Evolutionary conservation across 2,113 vertebrate genomes (phyloP).

Genomic region (Herpetotheres cachinnans): DNA sequence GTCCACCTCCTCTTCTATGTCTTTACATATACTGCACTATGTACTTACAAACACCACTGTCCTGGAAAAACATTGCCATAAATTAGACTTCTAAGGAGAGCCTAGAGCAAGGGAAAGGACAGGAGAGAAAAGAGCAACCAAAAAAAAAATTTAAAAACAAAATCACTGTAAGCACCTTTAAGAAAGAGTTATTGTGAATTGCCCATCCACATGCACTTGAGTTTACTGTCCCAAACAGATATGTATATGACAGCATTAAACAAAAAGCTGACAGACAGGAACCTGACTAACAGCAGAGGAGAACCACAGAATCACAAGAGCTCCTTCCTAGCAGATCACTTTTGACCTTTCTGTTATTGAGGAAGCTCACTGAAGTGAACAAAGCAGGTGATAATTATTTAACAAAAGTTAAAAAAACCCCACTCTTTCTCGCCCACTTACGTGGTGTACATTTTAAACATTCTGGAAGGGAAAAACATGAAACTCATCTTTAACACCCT

Average conservation of each 20-base stretch:
- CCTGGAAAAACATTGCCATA: not conserved
- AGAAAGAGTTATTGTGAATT: not conserved
- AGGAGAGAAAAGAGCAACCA: not conserved
- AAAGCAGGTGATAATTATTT: not conserved
- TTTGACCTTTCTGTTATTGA: not conserved
- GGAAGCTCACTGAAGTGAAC: not conserved
- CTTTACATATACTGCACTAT: rapidly evolving
- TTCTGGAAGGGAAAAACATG: not conserved
- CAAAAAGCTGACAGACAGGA: not conserved
- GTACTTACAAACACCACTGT: not conserved
- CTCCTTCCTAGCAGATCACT: not conserved
- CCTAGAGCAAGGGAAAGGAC: not conserved
- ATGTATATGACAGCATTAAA: not conserved
- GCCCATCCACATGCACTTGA: not conserved
- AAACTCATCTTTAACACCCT: not conserved
- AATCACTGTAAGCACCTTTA: not conserved
- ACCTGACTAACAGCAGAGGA: not conserved
- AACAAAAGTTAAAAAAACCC: rapidly evolving
- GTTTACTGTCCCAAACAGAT: not conserved
- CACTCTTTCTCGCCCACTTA: not conserved
- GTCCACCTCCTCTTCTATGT: not conserved
- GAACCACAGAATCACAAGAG: not conserved
- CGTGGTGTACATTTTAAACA: not conserved
- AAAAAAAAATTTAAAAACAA: not conserved
- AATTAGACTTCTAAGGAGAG: not conserved